These are phyloP conservation scores for Micromussa lordhowensis DNA, from an alignment of 92 coral and sea anemone species.

Conservation along the genomic window DNA sequence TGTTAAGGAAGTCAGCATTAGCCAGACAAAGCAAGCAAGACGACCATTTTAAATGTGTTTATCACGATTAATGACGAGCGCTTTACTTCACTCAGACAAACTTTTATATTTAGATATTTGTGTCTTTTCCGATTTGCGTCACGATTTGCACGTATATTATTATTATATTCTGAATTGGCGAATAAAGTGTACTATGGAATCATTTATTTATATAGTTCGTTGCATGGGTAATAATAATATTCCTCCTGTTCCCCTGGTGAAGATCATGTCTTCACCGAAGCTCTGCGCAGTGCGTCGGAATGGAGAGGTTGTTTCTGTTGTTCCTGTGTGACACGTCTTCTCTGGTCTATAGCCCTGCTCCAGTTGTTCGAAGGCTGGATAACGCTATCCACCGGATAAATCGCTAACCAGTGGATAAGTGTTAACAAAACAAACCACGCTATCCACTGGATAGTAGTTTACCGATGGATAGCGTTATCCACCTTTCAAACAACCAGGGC, in stretches of 20 bases:
- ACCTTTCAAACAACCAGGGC: too few relatives aligned
- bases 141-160: background rate
- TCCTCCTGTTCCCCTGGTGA: background rate
- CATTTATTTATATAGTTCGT: background rate
- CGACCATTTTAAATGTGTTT: background rate
- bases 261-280: background rate
- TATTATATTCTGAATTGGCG: background rate
- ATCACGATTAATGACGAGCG: background rate
- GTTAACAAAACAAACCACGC: too few relatives aligned
- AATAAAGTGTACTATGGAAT: background rate
- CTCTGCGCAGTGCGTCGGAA: background rate
- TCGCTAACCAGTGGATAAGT: too few relatives aligned
- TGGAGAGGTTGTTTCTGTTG: background rate
- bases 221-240: background rate
- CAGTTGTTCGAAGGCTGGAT: too few relatives aligned
- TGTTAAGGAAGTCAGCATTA: background rate
- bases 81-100: background rate
- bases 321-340: too few relatives aligned
- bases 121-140: background rate
- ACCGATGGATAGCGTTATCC: too few relatives aligned
- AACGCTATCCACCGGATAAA: too few relatives aligned
- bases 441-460: too few relatives aligned
- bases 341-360: too few relatives aligned
- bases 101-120: background rate
- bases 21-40: background rate